Evolutionary conservation across 1,140 invertebrate species (phyloP).

Genomic region (Aricia agestis): DNA sequence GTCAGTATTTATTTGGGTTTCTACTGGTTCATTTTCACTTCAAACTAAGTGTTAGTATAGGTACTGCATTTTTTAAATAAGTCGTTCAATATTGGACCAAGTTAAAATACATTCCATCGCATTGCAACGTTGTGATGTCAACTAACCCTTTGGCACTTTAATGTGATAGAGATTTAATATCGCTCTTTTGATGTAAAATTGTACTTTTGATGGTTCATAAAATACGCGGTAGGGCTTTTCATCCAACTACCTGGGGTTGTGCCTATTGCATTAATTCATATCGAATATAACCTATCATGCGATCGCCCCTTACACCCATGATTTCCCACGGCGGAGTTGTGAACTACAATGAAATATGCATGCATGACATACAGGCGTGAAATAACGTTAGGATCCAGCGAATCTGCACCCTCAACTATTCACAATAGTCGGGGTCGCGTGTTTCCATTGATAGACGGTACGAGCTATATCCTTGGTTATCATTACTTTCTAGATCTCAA

Average conservation of each 20-base stretch:
- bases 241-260: slow-evolving; percentile 2
- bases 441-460: not conserved
- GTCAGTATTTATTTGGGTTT: too few relatives aligned
- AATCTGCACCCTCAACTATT: slow-evolving; percentile 38
- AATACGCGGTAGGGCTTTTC: not conserved
- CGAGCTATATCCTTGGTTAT: not conserved
- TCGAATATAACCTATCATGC: slow-evolving; percentile 27
- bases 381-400: slow-evolving; percentile 53
- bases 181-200: too few relatives aligned
- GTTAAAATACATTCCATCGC: too few relatives aligned
- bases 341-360: slow-evolving; percentile 66
- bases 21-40: too few relatives aligned
- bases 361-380: slow-evolving; percentile 59
- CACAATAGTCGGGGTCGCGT: not conserved
- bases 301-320: slow-evolving; percentile 39
- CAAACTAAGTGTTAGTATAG: too few relatives aligned
- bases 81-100: too few relatives aligned
- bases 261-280: slow-evolving; percentile 33
- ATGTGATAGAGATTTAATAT: too few relatives aligned
- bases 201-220: too few relatives aligned
- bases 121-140: too few relatives aligned
- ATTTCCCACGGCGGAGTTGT: slow-evolving; percentile 64
- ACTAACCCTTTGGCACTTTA: too few relatives aligned
- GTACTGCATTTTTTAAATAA: too few relatives aligned
- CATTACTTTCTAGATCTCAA: too few relatives aligned